phyloP scores from a whole-genome alignment of 2,113 vertebrate genomes.

The Silurus asotus region DNA sequence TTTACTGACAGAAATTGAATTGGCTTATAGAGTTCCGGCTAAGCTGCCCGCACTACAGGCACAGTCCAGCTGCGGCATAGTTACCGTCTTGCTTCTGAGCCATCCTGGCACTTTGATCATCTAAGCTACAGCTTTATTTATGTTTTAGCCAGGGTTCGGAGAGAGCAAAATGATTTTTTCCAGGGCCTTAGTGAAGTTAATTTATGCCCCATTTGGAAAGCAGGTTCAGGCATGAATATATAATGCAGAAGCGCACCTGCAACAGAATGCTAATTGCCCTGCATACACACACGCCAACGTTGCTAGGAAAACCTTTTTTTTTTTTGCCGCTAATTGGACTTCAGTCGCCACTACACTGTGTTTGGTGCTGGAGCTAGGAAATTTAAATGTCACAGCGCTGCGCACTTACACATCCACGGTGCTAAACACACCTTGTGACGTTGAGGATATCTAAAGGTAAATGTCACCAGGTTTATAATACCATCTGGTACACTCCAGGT shows the following conservation, averaged over 20 bases:
- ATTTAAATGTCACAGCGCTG: constrained; percentile 28
- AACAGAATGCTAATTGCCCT: constrained; percentile 76
- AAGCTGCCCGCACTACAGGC: constrained; percentile 14
- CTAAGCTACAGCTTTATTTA: constrained; percentile 22
- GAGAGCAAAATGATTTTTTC: constrained; percentile 52
- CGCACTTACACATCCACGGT: neutral
- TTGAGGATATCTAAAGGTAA: constrained; percentile 1
- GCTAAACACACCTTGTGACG: neutral
- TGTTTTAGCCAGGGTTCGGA: neutral
- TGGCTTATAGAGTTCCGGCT: constrained; percentile 27
- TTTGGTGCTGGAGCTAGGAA: neutral
- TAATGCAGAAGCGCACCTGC: constrained; percentile 72
- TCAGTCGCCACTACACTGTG: neutral
- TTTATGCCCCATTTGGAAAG: constrained; percentile 76
- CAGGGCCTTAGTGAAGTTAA: constrained; percentile 67
- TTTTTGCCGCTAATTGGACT: constrained; percentile 62
- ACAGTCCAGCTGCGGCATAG: constrained; percentile 24
- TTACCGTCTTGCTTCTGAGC: constrained; percentile 4
- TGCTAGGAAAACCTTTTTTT: constrained; percentile 59
- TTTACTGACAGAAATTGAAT: constrained; percentile 41
- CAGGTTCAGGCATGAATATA: constrained; percentile 72
- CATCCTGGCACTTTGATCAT: neutral
- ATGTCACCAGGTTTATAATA: constrained; percentile 24
- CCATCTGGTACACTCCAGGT: constrained; percentile 12
- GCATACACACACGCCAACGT: constrained; percentile 64